Conservation (phyloP, 2,797 vertebrate species). For the Sparus aurata region DNA sequence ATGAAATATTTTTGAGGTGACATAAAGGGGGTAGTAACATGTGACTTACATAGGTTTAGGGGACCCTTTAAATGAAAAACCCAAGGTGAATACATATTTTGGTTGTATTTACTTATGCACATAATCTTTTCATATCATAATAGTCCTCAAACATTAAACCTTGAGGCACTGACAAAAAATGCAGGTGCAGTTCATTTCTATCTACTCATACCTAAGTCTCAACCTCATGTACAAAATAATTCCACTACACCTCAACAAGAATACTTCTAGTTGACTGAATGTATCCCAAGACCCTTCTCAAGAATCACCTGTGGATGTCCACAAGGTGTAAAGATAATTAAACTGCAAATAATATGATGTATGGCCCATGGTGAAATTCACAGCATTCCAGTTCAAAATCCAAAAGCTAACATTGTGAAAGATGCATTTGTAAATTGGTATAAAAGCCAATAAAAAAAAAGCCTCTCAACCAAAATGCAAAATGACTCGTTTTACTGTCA, state of each 20-base stretch:
- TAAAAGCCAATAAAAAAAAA: no score
- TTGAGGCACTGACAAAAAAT: constrained; percentile 1
- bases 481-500: no score
- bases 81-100: background rate
- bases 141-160: background rate
- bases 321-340: background rate
- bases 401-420: no score
- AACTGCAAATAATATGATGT: background rate
- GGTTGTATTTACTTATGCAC: background rate
- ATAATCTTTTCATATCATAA: background rate
- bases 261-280: background rate
- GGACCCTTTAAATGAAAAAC: background rate
- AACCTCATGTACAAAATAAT: constrained; percentile 1
- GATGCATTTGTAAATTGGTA: no score
- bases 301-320: constrained; percentile 4
- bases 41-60: background rate
- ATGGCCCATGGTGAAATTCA: background rate
- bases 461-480: no score
- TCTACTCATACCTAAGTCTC: constrained; percentile 9
- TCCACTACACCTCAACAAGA: background rate
- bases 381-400: background rate
- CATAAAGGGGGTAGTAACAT: background rate
- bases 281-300: background rate
- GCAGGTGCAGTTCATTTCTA: background rate
- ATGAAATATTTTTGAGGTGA: background rate